phyloP scores from a whole-genome alignment of 2,888 invertebrate species.

The Spodoptera littoralis region DNA sequence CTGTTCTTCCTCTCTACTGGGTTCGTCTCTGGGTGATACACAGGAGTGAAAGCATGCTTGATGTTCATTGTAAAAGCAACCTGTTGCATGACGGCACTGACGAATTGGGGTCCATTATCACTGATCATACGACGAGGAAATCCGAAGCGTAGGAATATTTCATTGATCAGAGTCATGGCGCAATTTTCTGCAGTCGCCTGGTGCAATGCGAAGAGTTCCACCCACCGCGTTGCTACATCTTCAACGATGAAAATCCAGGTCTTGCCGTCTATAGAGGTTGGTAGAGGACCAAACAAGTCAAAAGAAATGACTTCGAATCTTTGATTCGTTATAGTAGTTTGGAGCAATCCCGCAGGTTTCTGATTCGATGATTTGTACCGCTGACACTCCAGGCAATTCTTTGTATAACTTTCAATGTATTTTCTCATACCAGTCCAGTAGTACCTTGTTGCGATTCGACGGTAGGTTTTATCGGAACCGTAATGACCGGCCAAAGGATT shows the following conservation, averaged over 20 bases:
- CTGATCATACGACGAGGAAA: conserved; percentile 59
- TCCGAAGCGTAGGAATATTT: conserved; percentile 66
- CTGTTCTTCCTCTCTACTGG: conserved; percentile 36
- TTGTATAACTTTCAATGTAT: conserved; percentile 4
- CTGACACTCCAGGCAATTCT: conserved; percentile 5
- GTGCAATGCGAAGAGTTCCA: conserved; percentile 47
- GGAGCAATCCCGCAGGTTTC: conserved; percentile 63
- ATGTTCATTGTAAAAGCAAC: conserved; percentile 46
- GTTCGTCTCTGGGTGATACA: conserved; percentile 60
- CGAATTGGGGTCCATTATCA: conserved; percentile 63
- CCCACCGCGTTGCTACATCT: conserved; percentile 48
- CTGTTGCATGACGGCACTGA: conserved; percentile 63
- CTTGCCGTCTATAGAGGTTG: conserved; percentile 1
- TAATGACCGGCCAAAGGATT: conserved; percentile 33
- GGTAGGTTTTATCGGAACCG: conserved; percentile 23
- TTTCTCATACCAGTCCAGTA: conserved; percentile 18
- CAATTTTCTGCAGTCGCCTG: conserved; percentile 45
- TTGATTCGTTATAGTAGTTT: conserved; percentile 49
- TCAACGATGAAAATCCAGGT: conserved; percentile 19
- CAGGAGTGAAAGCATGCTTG: conserved; percentile 55
- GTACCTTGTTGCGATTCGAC: conserved; percentile 5
- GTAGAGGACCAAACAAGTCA: conserved; percentile 19
- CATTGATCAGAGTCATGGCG: conserved; percentile 55
- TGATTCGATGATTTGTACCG: conserved; percentile 56
- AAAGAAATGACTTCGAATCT: too few species aligned